Conservation (phyloP, 2,113 vertebrate species). For the Promerops cafer region DNA sequence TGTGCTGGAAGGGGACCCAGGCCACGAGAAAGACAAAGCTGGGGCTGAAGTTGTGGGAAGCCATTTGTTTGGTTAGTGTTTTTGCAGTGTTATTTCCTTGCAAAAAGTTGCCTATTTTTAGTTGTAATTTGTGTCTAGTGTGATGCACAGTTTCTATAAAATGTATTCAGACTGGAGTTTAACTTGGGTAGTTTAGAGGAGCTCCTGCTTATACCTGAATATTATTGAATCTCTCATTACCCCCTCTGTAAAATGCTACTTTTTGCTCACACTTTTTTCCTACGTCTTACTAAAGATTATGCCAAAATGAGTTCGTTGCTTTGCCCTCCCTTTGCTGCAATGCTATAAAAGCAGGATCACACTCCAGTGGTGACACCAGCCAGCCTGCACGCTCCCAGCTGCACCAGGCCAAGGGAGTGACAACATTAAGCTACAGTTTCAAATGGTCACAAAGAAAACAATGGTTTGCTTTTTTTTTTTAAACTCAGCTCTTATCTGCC, state of each 20-base stretch:
- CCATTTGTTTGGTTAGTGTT: not conserved
- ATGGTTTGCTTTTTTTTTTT: not conserved
- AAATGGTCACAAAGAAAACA: not conserved
- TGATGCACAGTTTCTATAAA: not conserved
- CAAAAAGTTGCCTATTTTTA: not conserved
- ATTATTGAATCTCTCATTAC: not conserved
- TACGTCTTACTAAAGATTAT: not conserved
- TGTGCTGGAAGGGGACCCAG: not conserved
- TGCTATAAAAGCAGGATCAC: not conserved
- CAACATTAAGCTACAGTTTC: not conserved
- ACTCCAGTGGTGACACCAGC: not conserved
- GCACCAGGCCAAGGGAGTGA: not conserved
- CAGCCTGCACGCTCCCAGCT: not conserved
- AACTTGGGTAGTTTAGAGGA: not conserved
- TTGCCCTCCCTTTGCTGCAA: not conserved
- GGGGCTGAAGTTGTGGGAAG: not conserved
- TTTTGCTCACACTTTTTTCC: not conserved
- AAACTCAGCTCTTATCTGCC: not conserved
- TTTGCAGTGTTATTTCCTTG: not conserved
- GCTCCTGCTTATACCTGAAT: not conserved
- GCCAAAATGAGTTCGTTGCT: not conserved
- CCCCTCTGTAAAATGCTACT: not conserved
- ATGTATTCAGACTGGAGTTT: not conserved
- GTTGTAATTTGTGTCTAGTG: not conserved
- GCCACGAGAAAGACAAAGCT: not conserved